Conservation (phyloP, 1,140 invertebrate genomes). For the Aphelenchoides besseyi region DNA sequence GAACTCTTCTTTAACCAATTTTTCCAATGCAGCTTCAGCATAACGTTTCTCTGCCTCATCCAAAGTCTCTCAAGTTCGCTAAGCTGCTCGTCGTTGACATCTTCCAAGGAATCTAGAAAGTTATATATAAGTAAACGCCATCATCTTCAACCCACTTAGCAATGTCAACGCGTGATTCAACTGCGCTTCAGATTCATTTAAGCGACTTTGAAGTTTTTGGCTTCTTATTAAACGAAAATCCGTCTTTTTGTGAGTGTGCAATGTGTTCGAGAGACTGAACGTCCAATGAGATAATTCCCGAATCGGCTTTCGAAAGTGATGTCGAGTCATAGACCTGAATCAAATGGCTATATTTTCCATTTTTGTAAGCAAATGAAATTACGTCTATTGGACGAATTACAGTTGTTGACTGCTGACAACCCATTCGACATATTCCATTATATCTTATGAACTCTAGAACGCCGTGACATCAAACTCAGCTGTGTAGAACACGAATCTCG, state of each 20-base stretch:
- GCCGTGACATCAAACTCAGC: too few species aligned
- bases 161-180: conserved; percentile 32
- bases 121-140: too few species aligned
- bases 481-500: too few species aligned
- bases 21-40: conserved; percentile 41
- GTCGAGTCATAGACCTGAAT: background rate
- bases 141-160: conserved; percentile 46
- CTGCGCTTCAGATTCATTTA: conserved; percentile 36
- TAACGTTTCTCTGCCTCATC: conserved; percentile 50
- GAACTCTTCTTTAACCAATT: conserved; percentile 40
- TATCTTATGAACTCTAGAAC: too few species aligned
- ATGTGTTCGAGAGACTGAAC: conserved; percentile 4
- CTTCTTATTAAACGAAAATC: conserved; percentile 6
- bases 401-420: background rate
- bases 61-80: conserved; percentile 51
- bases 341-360: too few species aligned
- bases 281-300: conserved; percentile 6
- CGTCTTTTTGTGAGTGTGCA: background rate
- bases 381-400: background rate
- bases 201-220: background rate
- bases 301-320: background rate
- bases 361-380: too few species aligned
- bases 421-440: too few species aligned
- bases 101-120: conserved; percentile 62
- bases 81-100: conserved; percentile 58